Percentiles rank a stretch among this genome's conserved stretches.
Conservation (phyloP, 1,140 invertebrate genomes). For the Cydia fagiglandana region DNA sequence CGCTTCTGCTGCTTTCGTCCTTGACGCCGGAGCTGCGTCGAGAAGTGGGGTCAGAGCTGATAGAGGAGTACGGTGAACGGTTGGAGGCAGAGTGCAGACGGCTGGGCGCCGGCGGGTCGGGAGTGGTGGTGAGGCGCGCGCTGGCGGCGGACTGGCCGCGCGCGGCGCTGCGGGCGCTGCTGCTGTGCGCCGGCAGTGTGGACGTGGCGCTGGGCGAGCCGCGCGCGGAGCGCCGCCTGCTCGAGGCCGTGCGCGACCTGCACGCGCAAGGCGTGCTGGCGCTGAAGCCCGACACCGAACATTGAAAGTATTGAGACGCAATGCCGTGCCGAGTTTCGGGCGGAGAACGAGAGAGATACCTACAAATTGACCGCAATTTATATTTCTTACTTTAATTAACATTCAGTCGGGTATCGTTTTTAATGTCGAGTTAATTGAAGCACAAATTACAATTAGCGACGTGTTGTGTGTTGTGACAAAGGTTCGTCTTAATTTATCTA, state of each 20-base stretch:
- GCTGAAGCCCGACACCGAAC: conserved; percentile 63
- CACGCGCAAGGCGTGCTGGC: conserved; percentile 64
- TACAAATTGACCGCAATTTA: conserved; percentile 40
- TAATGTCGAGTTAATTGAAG: conserved; percentile 51
- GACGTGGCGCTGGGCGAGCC: conserved; percentile 87
- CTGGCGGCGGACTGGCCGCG: conserved; percentile 84
- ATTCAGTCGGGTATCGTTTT: conserved; percentile 2
- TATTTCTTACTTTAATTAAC: not conserved
- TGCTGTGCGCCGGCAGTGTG: conserved; percentile 89
- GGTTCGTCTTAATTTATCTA: conserved; percentile 37
- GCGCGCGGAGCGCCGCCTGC: conserved; percentile 77
- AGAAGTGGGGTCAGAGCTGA: conserved; percentile 80
- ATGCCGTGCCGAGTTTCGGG: not conserved
- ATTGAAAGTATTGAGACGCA: conserved; percentile 43
- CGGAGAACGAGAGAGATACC: conserved; percentile 5
- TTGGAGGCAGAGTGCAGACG: conserved; percentile 79
- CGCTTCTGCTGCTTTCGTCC: conserved; percentile 88
- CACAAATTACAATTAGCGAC: conserved; percentile 56
- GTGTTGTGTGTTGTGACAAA: conserved; percentile 55
- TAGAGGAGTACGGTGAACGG: conserved; percentile 85
- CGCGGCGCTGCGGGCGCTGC: conserved; percentile 85
- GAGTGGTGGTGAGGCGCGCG: conserved; percentile 79
- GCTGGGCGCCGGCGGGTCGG: conserved; percentile 81
- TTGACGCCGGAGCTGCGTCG: conserved; percentile 85
- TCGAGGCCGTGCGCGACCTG: conserved; percentile 74